Evolutionary conservation across 2,888 invertebrate genomes (phyloP), one percentile per base, ranked within the genome.

Genomic region (Mythimna albipuncta): DNA sequence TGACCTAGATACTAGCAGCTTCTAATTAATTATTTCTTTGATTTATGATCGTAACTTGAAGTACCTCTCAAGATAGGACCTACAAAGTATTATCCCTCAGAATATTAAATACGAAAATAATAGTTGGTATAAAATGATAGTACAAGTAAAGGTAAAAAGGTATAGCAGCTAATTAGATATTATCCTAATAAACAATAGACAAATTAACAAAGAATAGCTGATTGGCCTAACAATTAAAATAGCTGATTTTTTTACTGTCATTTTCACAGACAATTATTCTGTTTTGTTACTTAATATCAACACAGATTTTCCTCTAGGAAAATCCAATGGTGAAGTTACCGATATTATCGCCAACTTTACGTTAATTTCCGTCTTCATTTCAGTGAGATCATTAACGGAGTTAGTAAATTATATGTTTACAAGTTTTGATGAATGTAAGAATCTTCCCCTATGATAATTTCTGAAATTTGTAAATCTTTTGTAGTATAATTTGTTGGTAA

Each of bases 151-250:
- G 38, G 9, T 38, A 38, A 9, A 38, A 52, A 52, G 6, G 0
- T 2, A 13, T 4, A 9, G 6, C 6, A 2, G 52, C 13, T 44
- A 19, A 57, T 64, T 55, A 62, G 11, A 19, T 7, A n/a, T n/a
- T 21, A 47, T 54, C 13, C 26, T 35, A 11, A 11, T 11, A 41
- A 63, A 77, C 81, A 80, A 80, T 74, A 55, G 65, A 47, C 47
- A n/a, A 74, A 74, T 74, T 41, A 74, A 2, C 13, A 2, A 19
- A 41, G 52, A 66, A 58, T 66, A 21, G 32, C 9, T 41, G 41
- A 64, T 64, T 47, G 9, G 2, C 47, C 10, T 58, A 54, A 79
- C 38, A 54, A 57, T 41, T 11, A 38, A 32, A 26, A 41, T 11
- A 32, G 13, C 11, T 10, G 35, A 19, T 35, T 52, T 52, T 52